phyloP scores from a whole-genome alignment of 2,888 invertebrate species.

The Drosophila neutralis region DNA sequence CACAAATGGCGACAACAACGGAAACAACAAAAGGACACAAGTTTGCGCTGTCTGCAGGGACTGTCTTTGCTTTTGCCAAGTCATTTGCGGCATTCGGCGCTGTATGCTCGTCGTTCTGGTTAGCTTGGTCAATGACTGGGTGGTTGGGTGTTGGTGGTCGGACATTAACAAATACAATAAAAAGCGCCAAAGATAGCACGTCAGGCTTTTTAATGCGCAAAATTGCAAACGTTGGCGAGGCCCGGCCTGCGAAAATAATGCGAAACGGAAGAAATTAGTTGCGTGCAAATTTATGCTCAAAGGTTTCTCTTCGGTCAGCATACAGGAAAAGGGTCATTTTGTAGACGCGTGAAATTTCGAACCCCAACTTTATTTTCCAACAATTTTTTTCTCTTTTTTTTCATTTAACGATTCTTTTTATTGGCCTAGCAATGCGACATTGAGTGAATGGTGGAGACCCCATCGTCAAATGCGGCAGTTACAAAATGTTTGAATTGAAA shows the following conservation, averaged over 20 bases:
- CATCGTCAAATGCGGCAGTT: conserved; percentile 45
- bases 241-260: conserved; percentile 74
- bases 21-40: conserved; percentile 79
- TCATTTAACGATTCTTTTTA: conserved; percentile 47
- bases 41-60: conserved; percentile 60
- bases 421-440: conserved; percentile 40
- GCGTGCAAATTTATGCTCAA: conserved; percentile 79
- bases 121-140: conserved; percentile 3
- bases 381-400: neutral
- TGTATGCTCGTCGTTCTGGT: conserved; percentile 23
- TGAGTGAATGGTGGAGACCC: neutral
- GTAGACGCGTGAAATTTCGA: conserved; percentile 76
- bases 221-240: conserved; percentile 75
- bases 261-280: conserved; percentile 81
- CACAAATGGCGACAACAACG: conserved; percentile 56
- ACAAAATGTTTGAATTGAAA: conserved; percentile 66
- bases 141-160: conserved; percentile 32
- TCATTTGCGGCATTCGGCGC: conserved; percentile 73
- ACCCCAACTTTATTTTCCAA: conserved; percentile 11
- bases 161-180: conserved; percentile 80
- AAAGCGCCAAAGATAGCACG: conserved; percentile 81
- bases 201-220: conserved; percentile 80
- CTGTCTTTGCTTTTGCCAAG: conserved; percentile 68
- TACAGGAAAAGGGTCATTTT: conserved; percentile 79
- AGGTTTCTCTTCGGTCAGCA: conserved; percentile 39